Evolutionary conservation across 1,140 invertebrate species (phyloP).

Genomic region (Conopomorpha cramerella): DNA sequence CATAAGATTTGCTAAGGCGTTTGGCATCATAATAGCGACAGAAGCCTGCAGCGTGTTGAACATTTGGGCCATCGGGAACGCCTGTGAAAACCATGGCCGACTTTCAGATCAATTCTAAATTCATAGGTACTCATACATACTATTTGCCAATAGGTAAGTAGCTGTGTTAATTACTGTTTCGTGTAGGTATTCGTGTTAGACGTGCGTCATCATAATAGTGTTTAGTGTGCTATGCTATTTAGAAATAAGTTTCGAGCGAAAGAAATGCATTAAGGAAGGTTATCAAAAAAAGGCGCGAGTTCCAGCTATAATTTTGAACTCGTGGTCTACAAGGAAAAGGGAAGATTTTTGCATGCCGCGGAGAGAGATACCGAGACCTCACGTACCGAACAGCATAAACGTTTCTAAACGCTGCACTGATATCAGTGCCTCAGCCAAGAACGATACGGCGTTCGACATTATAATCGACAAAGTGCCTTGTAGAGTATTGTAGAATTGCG

Average conservation of each 20-base stretch:
- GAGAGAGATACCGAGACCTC: conserved; percentile 19
- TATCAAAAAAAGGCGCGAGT: conserved; percentile 14
- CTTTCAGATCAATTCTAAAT: no score
- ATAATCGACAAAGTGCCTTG: conserved; percentile 67
- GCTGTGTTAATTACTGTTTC: no score
- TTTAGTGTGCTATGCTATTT: no score
- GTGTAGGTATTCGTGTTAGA: no score
- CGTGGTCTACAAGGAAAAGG: conserved; percentile 10
- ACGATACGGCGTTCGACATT: conserved; percentile 76
- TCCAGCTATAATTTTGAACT: conserved; percentile 26
- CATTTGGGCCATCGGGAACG: conserved; percentile 52
- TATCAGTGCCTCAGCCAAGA: conserved; percentile 69
- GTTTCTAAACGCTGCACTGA: conserved; percentile 71
- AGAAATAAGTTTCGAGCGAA: no score
- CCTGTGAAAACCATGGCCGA: no score
- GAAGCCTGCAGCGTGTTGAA: conserved; percentile 49
- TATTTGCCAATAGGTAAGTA: no score
- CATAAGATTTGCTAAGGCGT: conserved; percentile 63
- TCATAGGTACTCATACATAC: no score
- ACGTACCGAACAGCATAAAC: conserved; percentile 69
- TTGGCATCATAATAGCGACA: conserved; percentile 71
- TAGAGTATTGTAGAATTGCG: conserved; percentile 59
- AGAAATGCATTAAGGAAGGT: no score
- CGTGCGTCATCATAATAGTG: conserved; percentile 11
- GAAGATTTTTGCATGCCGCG: conserved; percentile 10